A percentile compares a stretch with the other conserved stretches of the same genome.
These are phyloP conservation scores for Nerophis ophidion DNA, from an alignment of 2,113 vertebrate species.

Conservation along the genomic window DNA sequence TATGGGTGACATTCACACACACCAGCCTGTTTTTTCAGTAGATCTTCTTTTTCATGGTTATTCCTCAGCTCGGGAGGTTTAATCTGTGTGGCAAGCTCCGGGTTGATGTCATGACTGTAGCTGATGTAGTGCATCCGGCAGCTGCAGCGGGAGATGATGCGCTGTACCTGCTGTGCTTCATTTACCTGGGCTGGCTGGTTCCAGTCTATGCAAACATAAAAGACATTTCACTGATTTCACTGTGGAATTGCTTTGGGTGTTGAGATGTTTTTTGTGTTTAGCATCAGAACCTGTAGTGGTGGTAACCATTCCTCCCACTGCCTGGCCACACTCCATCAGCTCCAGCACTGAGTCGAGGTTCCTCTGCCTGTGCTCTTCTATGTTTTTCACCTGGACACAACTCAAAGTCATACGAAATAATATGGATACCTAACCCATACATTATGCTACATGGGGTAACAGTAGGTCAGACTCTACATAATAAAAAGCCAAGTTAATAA, in stretches of 20 bases:
- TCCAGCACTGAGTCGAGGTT: slow-evolving; percentile 92
- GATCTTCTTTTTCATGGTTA: slow-evolving; percentile 89
- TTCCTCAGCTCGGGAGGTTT: slow-evolving; percentile 86
- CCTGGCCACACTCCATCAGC: slow-evolving; percentile 97
- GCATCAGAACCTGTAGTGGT: slow-evolving; percentile 85
- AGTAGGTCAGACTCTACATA: not conserved
- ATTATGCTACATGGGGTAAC: not conserved
- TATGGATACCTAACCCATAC: not conserved
- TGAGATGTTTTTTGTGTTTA: not conserved
- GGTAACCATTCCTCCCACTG: slow-evolving; percentile 97
- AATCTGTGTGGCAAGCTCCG: slow-evolving; percentile 92
- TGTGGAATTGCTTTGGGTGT: not conserved
- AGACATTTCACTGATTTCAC: not conserved
- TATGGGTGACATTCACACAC: slow-evolving; percentile 4
- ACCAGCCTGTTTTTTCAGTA: slow-evolving; percentile 97
- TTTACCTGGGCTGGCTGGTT: slow-evolving; percentile 91
- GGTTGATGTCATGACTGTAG: slow-evolving; percentile 96
- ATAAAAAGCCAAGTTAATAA: no score
- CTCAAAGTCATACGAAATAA: not conserved
- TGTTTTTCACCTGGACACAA: slow-evolving; percentile 87
- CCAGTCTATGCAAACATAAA: slow-evolving; percentile 76
- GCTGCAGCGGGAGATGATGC: slow-evolving; percentile 96
- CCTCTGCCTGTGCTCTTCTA: slow-evolving; percentile 90
- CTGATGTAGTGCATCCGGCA: slow-evolving; percentile 98
- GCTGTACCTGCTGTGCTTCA: slow-evolving; percentile 90